Evolutionary conservation across 1,140 invertebrate species (phyloP), one percentile per base, ranked within the genome.

Genomic region (Thrips palmi): DNA sequence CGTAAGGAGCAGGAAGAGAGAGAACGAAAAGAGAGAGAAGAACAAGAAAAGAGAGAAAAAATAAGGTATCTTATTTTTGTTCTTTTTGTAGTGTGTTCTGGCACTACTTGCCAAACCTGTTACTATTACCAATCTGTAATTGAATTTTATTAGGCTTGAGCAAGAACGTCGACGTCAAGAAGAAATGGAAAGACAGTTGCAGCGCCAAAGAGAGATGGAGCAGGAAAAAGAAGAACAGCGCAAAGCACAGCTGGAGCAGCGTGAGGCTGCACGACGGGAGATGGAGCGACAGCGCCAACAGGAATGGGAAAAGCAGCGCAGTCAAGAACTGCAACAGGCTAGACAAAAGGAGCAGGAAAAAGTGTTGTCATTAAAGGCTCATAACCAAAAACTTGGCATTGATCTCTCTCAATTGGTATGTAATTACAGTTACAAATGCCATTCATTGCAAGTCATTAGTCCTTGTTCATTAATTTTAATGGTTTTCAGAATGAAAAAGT

Each of bases 221-320:
- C 63, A 68, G 41, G 61, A 70, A 44, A 70, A 66, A 49, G 71
- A 74, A 51, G 76, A 77, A 51, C 73, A 81, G 53, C 60, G 77
- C 35, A 73, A 70, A 52, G 59, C 76, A 42, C 68, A 69, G 32
- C 65, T 77, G 21, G 77, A 83, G 47, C 81, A 86, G 56, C 71
- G 79, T 49, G 85, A 87, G 58, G 70, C 74, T 33, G 78, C 76
- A 11, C 63, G 76, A 51, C 73, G 70, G 68, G 89, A 96, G 62
- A 77, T 94, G 70, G 92, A 97, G 54, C 68, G 89, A 42, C 91
- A 97, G 51, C 68, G 92, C 29, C 85, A 93, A 50, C 64, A 89
- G 41, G 92, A 97, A 62, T 93, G 91, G 88, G 93, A 97, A 58
- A 84, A 80, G 52, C 85, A 93, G 52, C 73, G 89, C 51, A 74